Conservation (phyloP, 2,888 invertebrate species). For the Malthinus flaveolus region DNA sequence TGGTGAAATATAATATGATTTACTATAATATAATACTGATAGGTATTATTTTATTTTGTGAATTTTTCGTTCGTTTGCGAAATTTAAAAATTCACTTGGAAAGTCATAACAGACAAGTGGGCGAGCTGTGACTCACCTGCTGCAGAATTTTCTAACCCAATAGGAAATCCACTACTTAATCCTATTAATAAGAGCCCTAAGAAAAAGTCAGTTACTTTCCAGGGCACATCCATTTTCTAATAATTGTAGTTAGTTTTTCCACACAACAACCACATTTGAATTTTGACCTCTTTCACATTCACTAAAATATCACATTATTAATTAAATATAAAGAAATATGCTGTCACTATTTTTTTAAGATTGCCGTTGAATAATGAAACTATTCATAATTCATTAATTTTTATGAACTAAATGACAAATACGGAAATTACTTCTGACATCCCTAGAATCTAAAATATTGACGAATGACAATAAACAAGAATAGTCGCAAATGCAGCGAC, state of each 20-base stretch:
- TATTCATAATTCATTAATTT: constrained; percentile 1
- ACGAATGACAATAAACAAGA: constrained; percentile 1
- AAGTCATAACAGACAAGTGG: constrained; percentile 29
- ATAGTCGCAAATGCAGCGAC: background rate
- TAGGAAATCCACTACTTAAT: constrained; percentile 54
- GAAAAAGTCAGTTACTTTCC: constrained; percentile 48
- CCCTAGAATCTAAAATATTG: background rate
- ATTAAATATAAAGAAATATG: constrained; percentile 6
- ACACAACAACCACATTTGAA: constrained; percentile 20
- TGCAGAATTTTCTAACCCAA: constrained; percentile 49
- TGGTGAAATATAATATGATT: too few relatives aligned
- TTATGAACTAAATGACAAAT: constrained; percentile 7
- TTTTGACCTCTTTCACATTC: constrained; percentile 8
- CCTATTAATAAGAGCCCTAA: constrained; percentile 47
- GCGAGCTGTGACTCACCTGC: constrained; percentile 51
- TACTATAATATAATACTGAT: too few relatives aligned
- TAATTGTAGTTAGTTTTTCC: constrained; percentile 13
- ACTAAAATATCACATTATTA: constrained; percentile 27
- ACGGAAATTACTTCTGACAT: constrained; percentile 4
- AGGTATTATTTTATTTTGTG: too few relatives aligned
- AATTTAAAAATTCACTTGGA: too few relatives aligned
- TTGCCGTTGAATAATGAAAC: background rate
- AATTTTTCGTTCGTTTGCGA: too few relatives aligned
- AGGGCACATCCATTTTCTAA: constrained; percentile 42
- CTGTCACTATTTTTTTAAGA: background rate